Evolutionary conservation across 2,888 invertebrate species (phyloP), one percentile per base, ranked within the genome.

Genomic region (Allygus modestus): DNA sequence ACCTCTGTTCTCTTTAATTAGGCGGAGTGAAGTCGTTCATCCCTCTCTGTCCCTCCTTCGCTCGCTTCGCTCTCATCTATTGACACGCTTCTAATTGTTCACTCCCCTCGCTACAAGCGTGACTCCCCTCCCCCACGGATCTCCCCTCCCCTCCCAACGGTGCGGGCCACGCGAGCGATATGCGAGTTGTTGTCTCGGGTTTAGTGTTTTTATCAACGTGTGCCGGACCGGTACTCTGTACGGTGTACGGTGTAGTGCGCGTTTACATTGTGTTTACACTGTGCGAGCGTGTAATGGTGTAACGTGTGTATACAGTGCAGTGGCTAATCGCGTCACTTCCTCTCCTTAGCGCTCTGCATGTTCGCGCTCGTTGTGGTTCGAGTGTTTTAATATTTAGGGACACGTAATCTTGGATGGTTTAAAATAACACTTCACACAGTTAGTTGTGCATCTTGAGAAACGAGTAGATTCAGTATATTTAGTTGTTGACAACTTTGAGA

Each of bases 51-150:
- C n/a, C n/a, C n/a, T 65, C 54, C 15, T 15, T 54, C 54, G 54
- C 11, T 54, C 54, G 54, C 54, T 54, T 23, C 54, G 54, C 54
- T 54, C 54, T 54, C 54, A n/a, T 65, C 65, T 31, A 65, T 65
- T 65, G 65, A 65, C 65, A 28, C 65, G 65, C 31, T 28, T 65
- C 65, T 65, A 65, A 65, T 65, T 65, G 65, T 65, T 65, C 65
- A 31, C 65, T 65, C 65, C 65, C 65, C 65, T 65, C 65, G 31
- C 65, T 65, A 65, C 65, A 28, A 26, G 65, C 65, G 26, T 28
- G 31, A 31, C 65, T 26, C 31, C 28, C 26, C 65, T 31, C 65
- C 65, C 65, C 26, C 23, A 7, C 23, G 20, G 20, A 15, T 0
- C 5, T 17, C 65, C 65, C 65, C 65, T 65, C 65, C 65, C 65